Evolutionary conservation across 1,140 invertebrate genomes (phyloP).

Genomic region (Nasonia giraulti): DNA sequence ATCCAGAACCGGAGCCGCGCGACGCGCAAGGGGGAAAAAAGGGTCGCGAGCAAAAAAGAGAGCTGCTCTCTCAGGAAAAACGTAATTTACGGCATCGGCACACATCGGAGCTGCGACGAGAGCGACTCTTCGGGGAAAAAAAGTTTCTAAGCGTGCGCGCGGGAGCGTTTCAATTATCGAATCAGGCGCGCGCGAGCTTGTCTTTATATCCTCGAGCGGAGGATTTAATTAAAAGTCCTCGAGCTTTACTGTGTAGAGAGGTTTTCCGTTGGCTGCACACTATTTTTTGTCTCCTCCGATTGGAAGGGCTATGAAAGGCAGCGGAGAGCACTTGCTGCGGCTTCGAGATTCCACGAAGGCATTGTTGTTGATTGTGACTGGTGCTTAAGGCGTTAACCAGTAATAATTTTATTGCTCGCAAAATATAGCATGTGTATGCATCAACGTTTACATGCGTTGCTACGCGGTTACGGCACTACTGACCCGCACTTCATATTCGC

Average conservation of each 20-base stretch:
- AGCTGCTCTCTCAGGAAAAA: background rate
- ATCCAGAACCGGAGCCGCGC: background rate
- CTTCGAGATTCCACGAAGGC: too few species aligned
- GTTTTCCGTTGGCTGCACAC: background rate
- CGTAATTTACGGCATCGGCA: conserved; percentile 36
- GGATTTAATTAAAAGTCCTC: conserved; percentile 46
- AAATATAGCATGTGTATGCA: too few species aligned
- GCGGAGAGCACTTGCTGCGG: too few species aligned
- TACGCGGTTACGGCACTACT: too few species aligned
- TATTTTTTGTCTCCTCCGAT: background rate
- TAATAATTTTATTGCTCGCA: too few species aligned
- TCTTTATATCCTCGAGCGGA: conserved; percentile 41
- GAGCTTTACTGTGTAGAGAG: background rate
- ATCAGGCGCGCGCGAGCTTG: conserved; percentile 10
- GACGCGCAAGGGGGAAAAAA: background rate
- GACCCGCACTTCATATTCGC: conserved; percentile 8
- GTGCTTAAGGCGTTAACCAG: background rate
- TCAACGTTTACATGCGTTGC: too few species aligned
- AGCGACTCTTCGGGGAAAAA: background rate
- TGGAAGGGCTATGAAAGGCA: conserved; percentile 1
- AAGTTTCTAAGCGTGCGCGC: conserved; percentile 8
- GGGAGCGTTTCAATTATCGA: conserved; percentile 44
- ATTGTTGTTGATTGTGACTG: too few species aligned
- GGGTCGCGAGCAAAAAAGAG: background rate
- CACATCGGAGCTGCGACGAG: background rate